These are phyloP conservation scores for Heterochromis multidens DNA, from an alignment of 2,113 vertebrate species.

Conservation along the genomic window DNA sequence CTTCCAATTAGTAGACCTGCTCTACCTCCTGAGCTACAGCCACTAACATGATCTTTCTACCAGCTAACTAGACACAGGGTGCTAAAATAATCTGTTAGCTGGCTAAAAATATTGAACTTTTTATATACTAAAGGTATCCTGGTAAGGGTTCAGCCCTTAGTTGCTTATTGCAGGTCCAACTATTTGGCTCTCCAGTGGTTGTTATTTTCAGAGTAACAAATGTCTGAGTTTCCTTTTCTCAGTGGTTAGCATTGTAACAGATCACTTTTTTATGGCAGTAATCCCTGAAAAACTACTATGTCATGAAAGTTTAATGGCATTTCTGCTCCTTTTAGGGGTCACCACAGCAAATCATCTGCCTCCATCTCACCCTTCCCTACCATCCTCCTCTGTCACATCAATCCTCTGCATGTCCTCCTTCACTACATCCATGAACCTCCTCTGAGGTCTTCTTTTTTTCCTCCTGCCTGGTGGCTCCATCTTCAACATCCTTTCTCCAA, in stretches of 20 bases:
- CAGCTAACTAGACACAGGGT: not conserved
- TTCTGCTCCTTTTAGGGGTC: not conserved
- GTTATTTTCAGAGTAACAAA: too few relatives aligned
- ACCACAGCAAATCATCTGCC: too few relatives aligned
- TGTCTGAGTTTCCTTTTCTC: too few relatives aligned
- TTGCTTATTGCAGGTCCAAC: not conserved
- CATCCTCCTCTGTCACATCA: not conserved
- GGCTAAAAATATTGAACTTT: too few relatives aligned
- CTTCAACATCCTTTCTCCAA: too few relatives aligned
- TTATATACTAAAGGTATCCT: not conserved
- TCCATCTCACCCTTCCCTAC: not conserved
- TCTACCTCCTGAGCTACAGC: too few relatives aligned
- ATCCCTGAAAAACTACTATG: not conserved
- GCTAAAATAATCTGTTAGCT: not conserved
- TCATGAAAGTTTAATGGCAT: not conserved
- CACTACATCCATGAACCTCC: too few relatives aligned
- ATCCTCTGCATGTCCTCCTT: not conserved
- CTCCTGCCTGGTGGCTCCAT: too few relatives aligned
- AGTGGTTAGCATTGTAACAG: too few relatives aligned
- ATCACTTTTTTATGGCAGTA: not conserved
- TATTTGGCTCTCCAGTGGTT: accelerated
- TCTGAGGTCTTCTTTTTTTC: too few relatives aligned
- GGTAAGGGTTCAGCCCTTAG: not conserved
- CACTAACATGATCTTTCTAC: too few relatives aligned
- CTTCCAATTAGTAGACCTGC: too few relatives aligned